Conservation (phyloP, 2,797 vertebrate genomes). For the Aulostomus chinensis region DNA sequence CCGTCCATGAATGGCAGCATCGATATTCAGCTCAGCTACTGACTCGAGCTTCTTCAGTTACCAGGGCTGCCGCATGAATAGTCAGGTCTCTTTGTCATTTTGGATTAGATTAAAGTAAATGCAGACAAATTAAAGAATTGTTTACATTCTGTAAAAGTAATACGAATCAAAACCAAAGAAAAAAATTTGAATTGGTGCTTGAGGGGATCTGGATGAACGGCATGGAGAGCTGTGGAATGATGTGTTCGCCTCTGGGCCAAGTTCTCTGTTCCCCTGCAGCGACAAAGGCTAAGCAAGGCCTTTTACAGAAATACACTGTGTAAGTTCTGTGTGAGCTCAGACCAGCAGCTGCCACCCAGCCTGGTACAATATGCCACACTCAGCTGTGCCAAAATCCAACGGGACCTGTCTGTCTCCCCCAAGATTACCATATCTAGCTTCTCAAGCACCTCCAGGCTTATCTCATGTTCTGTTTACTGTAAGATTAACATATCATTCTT, state of each 20-base stretch:
- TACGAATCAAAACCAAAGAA: not conserved
- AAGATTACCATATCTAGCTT: slow-evolving; percentile 6
- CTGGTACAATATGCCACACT: slow-evolving; percentile 22
- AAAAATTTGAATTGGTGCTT: slow-evolving; percentile 1
- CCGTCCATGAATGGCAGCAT: slow-evolving; percentile 52
- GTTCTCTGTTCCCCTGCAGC: slow-evolving; percentile 22
- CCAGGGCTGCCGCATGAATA: slow-evolving; percentile 41
- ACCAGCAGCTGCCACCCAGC: slow-evolving; percentile 48
- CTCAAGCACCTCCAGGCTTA: too few relatives aligned
- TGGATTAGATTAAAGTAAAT: not conserved
- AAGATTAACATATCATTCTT: too few relatives aligned
- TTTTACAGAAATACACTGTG: slow-evolving; percentile 40
- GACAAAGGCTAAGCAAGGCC: slow-evolving; percentile 39
- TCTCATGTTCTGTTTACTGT: too few relatives aligned
- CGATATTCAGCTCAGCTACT: slow-evolving; percentile 69
- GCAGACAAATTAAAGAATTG: not conserved
- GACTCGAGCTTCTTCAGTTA: slow-evolving; percentile 31
- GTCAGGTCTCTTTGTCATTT: slow-evolving; percentile 14
- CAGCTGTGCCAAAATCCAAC: slow-evolving; percentile 12
- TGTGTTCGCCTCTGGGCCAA: slow-evolving; percentile 33
- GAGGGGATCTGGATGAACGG: slow-evolving; percentile 28
- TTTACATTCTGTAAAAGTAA: slow-evolving; percentile 7
- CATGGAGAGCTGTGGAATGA: slow-evolving; percentile 21
- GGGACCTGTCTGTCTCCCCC: slow-evolving; percentile 3
- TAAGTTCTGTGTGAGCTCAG: slow-evolving; percentile 38